Evolutionary conservation across 2,797 vertebrate species (phyloP).

Genomic region (Cuculus canorus): DNA sequence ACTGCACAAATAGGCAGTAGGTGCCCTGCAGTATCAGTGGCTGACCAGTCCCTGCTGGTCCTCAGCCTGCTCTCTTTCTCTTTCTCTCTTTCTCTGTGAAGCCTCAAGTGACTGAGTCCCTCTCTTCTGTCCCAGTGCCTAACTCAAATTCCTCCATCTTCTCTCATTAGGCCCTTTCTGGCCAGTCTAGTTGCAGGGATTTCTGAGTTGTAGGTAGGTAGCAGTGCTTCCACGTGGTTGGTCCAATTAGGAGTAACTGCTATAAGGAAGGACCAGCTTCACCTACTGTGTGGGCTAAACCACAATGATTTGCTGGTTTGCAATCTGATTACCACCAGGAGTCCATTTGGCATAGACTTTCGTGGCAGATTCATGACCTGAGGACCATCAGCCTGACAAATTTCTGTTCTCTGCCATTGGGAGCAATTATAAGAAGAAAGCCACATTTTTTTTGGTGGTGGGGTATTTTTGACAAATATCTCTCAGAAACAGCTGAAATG

Average conservation of each 20-base stretch:
- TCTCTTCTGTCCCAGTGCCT: neutral
- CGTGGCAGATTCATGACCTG: neutral
- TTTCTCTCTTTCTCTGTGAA: neutral
- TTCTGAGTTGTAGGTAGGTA: neutral
- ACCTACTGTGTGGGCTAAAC: neutral
- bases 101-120: neutral
- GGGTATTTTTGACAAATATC: neutral
- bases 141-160: neutral
- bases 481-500: neutral
- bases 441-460: neutral
- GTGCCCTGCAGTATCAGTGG: neutral
- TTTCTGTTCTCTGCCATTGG: neutral
- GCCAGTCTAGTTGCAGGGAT: neutral
- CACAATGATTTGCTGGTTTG: rapidly evolving
- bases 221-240: neutral
- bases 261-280: neutral
- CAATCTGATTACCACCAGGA: neutral
- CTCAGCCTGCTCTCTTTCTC: neutral
- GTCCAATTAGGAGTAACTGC: neutral
- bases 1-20: neutral
- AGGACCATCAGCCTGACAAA: neutral
- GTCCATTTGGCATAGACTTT: neutral
- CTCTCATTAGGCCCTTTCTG: neutral
- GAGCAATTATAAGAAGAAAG: neutral
- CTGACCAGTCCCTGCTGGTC: neutral